Evolutionary conservation across 2,797 vertebrate species (phyloP), one percentile per base, ranked within the genome.

Genomic region (Peromyscus attwateri): DNA sequence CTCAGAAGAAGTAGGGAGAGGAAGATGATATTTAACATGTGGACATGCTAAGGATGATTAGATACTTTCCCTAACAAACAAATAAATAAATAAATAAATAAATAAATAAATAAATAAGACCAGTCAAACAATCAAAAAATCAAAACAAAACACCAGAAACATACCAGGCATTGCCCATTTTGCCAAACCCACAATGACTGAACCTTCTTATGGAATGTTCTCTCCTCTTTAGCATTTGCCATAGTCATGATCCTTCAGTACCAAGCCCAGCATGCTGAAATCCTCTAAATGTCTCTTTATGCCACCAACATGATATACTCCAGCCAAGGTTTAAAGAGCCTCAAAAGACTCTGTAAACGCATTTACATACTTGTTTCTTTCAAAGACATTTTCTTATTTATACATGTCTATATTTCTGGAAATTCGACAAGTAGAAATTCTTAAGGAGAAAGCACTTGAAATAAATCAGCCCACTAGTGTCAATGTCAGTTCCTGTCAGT

Each of bases 381-480:
- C 9, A 2, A 92, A 23, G 11, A 25, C 13, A 82, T 93, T 66
- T 34, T 68, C 11, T 75, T 83, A 90, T 25, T 80, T 46, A 70
- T 16, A 4, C 7, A 34, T 21, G 7, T 91, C 87, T 87, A 73
- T 34, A 52, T 89, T 62, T 89, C n/a, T 85, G 37, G 11, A 29
- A 79, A 16, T 57, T 66, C 90, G 52, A 66, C 0, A 90, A 79
- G 84, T 6, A 17, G 71, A 90, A 11, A 75, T 4, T 68, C 16
- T 70, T 77, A 31, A 57, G 8, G 55, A 68, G 1, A 19, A 60
- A 90, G 0, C 27, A 84, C 16, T 83, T 83, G 49, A 80, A 73
- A 66, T 71, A 93, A 97, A 57, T 89, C 64, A 96, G 3, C 25
- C 25, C 82, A n/a, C 3, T 91, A 84, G 75, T 88, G 13, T 92